A percentile compares a stretch with the other conserved stretches of the same genome.
Conservation (phyloP, 1,140 invertebrate species). For the Drosophila kanapiae region DNA sequence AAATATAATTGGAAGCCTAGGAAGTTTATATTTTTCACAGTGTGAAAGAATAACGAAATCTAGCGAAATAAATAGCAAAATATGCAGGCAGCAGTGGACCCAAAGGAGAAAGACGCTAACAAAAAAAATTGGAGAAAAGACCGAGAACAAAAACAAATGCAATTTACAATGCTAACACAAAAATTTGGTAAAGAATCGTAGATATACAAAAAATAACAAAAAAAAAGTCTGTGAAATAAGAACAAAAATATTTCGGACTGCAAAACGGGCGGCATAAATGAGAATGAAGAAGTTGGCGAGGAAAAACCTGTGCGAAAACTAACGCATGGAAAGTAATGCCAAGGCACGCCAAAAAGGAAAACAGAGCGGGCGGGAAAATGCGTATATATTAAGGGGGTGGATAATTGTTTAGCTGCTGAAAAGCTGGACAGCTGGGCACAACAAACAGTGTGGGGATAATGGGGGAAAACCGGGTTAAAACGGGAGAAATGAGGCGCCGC, state of each 20-base stretch:
- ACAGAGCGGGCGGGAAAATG: background rate
- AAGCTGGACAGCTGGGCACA: slow-evolving; percentile 52
- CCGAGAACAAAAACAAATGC: slow-evolving; percentile 53
- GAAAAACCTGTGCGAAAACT: slow-evolving; percentile 34
- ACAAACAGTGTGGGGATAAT: slow-evolving; percentile 13
- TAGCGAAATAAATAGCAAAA: slow-evolving; percentile 57
- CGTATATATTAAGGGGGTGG: slow-evolving; percentile 2
- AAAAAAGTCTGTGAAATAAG: slow-evolving; percentile 21
- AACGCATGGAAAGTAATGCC: slow-evolving; percentile 36
- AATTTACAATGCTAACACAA: slow-evolving; percentile 74
- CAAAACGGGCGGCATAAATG: slow-evolving; percentile 47
- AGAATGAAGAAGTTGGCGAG: slow-evolving; percentile 27
- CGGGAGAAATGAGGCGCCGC: slow-evolving; percentile 30
- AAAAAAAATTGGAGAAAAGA: slow-evolving; percentile 16
- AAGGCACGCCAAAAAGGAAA: background rate
- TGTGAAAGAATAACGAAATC: slow-evolving; percentile 22
- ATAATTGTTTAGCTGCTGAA: slow-evolving; percentile 46
- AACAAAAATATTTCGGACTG: slow-evolving; percentile 30
- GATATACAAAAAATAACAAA: slow-evolving; percentile 17
- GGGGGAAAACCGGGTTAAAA: slow-evolving; percentile 12
- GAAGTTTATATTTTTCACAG: background rate
- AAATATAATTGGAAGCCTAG: background rate
- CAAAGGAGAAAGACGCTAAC: background rate
- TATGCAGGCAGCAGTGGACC: slow-evolving; percentile 22
- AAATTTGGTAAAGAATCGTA: slow-evolving; percentile 32